Evolutionary conservation across 2,888 invertebrate genomes (phyloP).

Genomic region (Drosophila kambysellisi): DNA sequence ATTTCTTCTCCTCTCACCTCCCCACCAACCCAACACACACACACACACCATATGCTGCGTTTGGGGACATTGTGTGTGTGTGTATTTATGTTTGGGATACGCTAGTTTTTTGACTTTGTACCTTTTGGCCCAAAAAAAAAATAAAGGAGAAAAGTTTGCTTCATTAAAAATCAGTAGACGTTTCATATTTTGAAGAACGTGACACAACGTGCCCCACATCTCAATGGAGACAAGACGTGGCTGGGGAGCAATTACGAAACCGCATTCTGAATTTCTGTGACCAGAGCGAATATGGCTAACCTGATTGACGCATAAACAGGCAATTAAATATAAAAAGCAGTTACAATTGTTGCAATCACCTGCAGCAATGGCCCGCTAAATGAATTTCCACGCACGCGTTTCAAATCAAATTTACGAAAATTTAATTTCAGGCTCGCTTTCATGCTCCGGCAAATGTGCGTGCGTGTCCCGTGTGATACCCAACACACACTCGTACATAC

Average conservation of each 20-base stretch:
- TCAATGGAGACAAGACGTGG: conserved; percentile 35
- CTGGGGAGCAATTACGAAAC: conserved; percentile 40
- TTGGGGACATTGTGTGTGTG: conserved; percentile 12
- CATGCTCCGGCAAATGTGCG: conserved; percentile 65
- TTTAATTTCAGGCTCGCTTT: conserved; percentile 74
- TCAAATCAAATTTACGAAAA: conserved; percentile 76
- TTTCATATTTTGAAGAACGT: conserved; percentile 81
- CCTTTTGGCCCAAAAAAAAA: conserved; percentile 37
- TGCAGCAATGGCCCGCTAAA: conserved; percentile 54
- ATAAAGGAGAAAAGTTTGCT: conserved; percentile 55
- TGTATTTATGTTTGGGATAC: conserved; percentile 22
- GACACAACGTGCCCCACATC: conserved; percentile 76
- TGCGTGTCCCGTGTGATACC: conserved; percentile 57
- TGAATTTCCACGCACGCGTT: conserved; percentile 77
- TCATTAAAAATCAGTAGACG: conserved; percentile 82
- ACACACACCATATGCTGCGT: not conserved
- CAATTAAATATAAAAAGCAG: conserved; percentile 60
- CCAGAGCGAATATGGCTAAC: conserved; percentile 38
- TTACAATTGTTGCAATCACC: conserved; percentile 58
- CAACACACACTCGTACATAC: conserved; percentile 8
- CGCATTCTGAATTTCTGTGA: conserved; percentile 27
- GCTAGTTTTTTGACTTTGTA: conserved; percentile 66
- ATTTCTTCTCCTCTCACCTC: not conserved
- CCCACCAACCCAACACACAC: not conserved
- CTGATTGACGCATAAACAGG: conserved; percentile 78